Base-by-base conservation (phyloP, 2,113 vertebrate species). In the Planiliza haematocheilus region DNA sequence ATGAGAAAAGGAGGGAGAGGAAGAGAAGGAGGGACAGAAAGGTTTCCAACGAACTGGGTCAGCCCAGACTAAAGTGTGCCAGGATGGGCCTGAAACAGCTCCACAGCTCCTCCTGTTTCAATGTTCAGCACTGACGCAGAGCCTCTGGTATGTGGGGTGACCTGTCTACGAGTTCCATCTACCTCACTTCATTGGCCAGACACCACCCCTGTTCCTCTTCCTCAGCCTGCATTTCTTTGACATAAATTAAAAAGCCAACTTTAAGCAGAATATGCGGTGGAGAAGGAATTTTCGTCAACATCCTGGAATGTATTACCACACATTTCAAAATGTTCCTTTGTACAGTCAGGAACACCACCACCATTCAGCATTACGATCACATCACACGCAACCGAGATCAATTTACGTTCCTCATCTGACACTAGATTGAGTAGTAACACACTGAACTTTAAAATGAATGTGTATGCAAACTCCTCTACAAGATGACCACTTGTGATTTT, bases 71-170 rank as follows among this genome's bases (percentile, higher is more conserved):
- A 62, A 58, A 82, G 58, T 49, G 70, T 66, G 84, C 74, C 83
- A 80, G 77, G 77, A 82, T 30, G 70, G 63, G 73, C 60, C 77
- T 78, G 72, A 85, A 88, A 70, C 82, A 67, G 81, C 80, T 84
- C 73, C 53, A 56, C 73, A 50, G 77, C 86, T 89, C 81, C 84
- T 79, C 86, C 79, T 81, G 79, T 73, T 89, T 81, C 69, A 86
- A 70, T 69, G 74, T 72, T 88, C 41, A 21, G 70, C 74, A 18
- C 74, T 90, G 89, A 88, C 83, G 90, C 74, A 82, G 88, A 48
- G 59, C 65, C 76, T 90, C 74, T 89, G 92, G 92, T 92, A 94
- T 93, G 92, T 79, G 80, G 81, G 72, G 82, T 72, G 85, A 87
- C 82, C 85, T 87, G 85, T 81, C 84, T 82, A 65, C 37, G 34